Evolutionary conservation across 2,888 invertebrate species (phyloP), one percentile per base, ranked within the genome.

Genomic region (Leucophenga maculata): DNA sequence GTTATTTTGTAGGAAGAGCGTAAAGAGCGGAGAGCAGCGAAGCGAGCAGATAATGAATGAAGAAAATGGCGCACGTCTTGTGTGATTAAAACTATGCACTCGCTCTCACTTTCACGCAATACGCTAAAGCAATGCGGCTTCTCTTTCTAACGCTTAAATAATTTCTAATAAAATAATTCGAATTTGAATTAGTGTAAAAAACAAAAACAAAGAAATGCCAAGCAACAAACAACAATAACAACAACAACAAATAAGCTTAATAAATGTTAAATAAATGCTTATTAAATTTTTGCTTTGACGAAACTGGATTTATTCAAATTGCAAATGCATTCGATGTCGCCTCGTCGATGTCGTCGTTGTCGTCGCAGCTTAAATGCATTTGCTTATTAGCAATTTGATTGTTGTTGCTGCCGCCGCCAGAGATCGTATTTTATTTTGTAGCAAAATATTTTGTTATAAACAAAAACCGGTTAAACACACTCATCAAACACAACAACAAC

Each of bases 281-380:
- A 50, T 32, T 32, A 59, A 59, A 32, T 59, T 22, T n/a, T 59
- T 59, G 59, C 6, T 48, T 48, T 46, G 44, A 46, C 67, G 75
- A 65, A 65, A 55, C 16, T 54, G 54, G 44, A 44, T 74, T 74
- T 80, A 77, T 78, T 79, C 72, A 77, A 79, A 82, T 78, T 77
- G 8, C 26, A 39, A 39, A 39, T 39, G 39, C 39, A 39, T 39
- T 11, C 39, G 39, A 39, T 8, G 39, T 11, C 9, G 39, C 8
- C 39, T n/a, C n/a, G n/a, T n/a, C n/a, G n/a, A n/a, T n/a, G n/a
- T n/a, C n/a, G n/a, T n/a, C n/a, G n/a, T n/a, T n/a, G n/a, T n/a
- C n/a, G n/a, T n/a, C n/a, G n/a, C n/a, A 39, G 39, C 11, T 26
- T 26, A 26, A 39, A 39, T 39, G 76, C 75, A 71, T 65, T 67